These are phyloP conservation scores for Microtus oregoni DNA, from an alignment of 2,113 vertebrate species.

Conservation along the genomic window DNA sequence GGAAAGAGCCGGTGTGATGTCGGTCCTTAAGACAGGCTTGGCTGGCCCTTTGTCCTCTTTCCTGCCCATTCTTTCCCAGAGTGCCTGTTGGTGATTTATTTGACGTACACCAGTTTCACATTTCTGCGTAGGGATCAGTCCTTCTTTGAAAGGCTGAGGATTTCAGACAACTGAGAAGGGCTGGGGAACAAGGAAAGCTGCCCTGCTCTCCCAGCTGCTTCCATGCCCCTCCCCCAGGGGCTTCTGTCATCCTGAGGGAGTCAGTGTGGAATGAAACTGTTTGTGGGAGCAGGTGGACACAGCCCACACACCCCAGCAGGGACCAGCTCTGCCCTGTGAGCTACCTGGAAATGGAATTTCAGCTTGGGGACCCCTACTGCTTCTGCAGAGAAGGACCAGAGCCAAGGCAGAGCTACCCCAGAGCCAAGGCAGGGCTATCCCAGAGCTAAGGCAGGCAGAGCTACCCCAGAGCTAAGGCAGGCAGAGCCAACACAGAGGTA, in stretches of 20 bases:
- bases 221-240: neutral
- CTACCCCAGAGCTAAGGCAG: neutral
- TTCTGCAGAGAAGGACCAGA: neutral
- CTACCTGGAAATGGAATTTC: constrained; percentile 82
- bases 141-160: constrained; percentile 73
- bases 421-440: no score
- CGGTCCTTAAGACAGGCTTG: constrained; percentile 36
- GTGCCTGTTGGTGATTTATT: constrained; percentile 76
- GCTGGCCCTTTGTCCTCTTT: constrained; percentile 61
- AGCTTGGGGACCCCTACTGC: constrained; percentile 63
- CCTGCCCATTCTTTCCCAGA: constrained; percentile 72
- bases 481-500: fast-evolving
- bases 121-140: constrained; percentile 74
- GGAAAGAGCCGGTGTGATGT: neutral
- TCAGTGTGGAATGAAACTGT: neutral
- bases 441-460: no score
- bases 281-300: constrained; percentile 70
- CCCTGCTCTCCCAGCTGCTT: constrained; percentile 71
- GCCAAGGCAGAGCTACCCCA: neutral
- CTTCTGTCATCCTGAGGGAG: constrained; percentile 49
- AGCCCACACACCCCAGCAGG: constrained; percentile 35
- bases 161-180: constrained; percentile 75
- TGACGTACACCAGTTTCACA: constrained; percentile 71
- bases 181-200: constrained; percentile 51
- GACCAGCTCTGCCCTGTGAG: constrained; percentile 74